phyloP scores from a whole-genome alignment of 2,797 vertebrate genomes.

The Danio albolineatus region DNA sequence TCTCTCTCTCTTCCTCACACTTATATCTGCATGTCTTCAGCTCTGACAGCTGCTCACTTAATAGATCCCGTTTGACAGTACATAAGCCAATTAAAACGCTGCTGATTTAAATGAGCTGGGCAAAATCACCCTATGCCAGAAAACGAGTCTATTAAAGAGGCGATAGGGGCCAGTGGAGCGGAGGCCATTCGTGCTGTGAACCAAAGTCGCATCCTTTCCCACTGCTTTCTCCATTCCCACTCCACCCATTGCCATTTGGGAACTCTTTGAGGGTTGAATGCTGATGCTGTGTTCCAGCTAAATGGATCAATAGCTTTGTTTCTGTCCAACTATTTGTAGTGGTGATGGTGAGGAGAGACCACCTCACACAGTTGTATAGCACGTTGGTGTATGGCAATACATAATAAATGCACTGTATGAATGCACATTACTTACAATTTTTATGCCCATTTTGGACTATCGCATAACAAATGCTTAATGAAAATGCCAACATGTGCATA shows the following conservation, averaged over 20 bases:
- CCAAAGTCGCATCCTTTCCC: slow-evolving; percentile 34
- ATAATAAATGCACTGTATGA: too few species aligned
- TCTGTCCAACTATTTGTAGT: too few species aligned
- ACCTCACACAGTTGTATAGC: too few species aligned
- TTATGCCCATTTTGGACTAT: too few species aligned
- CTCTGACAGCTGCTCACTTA: slow-evolving; percentile 62
- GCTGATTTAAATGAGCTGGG: slow-evolving; percentile 65
- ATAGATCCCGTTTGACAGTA: slow-evolving; percentile 66
- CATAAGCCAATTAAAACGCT: slow-evolving; percentile 67
- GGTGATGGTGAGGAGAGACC: too few species aligned
- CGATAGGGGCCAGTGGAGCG: slow-evolving; percentile 39
- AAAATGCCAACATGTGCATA: too few species aligned
- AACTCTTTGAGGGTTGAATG: not conserved
- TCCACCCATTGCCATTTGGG: slow-evolving; percentile 6
- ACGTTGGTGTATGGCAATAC: too few species aligned
- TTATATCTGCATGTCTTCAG: slow-evolving; percentile 47
- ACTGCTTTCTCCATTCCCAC: not conserved
- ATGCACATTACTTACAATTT: too few species aligned
- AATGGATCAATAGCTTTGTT: not conserved
- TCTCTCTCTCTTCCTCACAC: not conserved
- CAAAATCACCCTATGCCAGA: slow-evolving; percentile 56
- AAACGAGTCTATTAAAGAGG: slow-evolving; percentile 63
- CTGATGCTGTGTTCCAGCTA: not conserved
- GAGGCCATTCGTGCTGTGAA: slow-evolving; percentile 13
- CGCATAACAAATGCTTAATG: too few species aligned